These are phyloP conservation scores for Pandion haliaetus DNA, from an alignment of 2,113 vertebrate genomes.

Conservation along the genomic window DNA sequence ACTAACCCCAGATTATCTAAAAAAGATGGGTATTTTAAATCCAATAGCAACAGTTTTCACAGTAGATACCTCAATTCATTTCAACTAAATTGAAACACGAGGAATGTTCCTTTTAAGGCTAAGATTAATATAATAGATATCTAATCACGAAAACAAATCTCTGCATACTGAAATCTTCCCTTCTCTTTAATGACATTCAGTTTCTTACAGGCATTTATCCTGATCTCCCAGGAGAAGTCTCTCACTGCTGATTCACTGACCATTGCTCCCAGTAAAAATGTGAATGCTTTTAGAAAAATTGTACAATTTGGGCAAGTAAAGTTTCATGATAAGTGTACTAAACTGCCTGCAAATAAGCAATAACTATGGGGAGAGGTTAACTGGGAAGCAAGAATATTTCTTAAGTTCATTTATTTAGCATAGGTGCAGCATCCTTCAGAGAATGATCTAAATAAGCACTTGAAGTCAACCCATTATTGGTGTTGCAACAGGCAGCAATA, in stretches of 20 bases:
- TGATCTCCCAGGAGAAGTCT: neutral
- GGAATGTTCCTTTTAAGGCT: neutral
- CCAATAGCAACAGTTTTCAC: neutral
- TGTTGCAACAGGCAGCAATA: neutral
- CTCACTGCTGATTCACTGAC: neutral
- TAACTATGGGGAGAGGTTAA: neutral
- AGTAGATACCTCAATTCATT: neutral
- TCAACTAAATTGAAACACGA: neutral
- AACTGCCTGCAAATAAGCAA: neutral
- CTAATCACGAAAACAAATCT: neutral
- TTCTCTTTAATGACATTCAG: neutral
- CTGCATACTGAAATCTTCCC: neutral
- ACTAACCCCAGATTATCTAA: neutral
- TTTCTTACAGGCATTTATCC: neutral
- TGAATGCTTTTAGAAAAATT: neutral
- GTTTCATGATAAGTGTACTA: neutral
- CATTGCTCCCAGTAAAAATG: neutral
- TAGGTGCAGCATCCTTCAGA: neutral
- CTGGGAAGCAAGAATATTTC: neutral
- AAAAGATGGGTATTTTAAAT: neutral
- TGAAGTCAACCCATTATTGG: neutral
- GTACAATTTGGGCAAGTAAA: neutral
- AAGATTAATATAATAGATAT: neutral
- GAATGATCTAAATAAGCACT: neutral
- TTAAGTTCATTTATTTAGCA: neutral